These are phyloP conservation scores for Fukomys damarensis DNA, from an alignment of 2,113 vertebrate species.

Conservation along the genomic window DNA sequence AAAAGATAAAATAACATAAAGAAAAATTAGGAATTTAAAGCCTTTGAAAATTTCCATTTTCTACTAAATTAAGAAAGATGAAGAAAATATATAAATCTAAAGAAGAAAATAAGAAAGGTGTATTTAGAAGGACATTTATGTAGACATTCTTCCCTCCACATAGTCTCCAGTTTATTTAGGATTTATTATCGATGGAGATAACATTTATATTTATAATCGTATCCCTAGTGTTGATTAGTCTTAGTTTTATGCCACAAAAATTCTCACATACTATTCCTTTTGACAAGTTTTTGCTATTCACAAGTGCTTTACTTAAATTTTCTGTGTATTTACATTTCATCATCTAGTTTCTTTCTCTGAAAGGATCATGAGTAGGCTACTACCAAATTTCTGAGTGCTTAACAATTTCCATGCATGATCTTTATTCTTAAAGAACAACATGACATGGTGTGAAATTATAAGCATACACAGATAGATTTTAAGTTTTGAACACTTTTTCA, in stretches of 20 bases:
- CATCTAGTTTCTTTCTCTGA: background rate
- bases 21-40: background rate
- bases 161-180: background rate
- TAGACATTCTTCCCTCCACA: background rate
- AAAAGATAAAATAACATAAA: background rate
- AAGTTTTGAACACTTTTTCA: background rate
- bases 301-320: background rate
- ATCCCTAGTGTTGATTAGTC: background rate
- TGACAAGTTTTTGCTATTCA: background rate
- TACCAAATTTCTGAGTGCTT: background rate
- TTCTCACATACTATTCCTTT: background rate
- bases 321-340: background rate
- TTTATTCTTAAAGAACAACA: background rate
- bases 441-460: background rate
- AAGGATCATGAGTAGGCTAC: background rate
- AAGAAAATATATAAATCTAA: background rate
- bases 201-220: background rate
- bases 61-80: background rate
- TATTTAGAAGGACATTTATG: background rate
- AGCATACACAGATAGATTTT: background rate
- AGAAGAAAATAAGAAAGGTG: background rate
- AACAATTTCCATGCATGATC: background rate
- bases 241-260: background rate
- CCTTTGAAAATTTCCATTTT: constrained; percentile 21
- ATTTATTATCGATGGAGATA: background rate